Evolutionary conservation across 2,797 vertebrate species (phyloP).

Genomic region (Spinus olivaceus): DNA sequence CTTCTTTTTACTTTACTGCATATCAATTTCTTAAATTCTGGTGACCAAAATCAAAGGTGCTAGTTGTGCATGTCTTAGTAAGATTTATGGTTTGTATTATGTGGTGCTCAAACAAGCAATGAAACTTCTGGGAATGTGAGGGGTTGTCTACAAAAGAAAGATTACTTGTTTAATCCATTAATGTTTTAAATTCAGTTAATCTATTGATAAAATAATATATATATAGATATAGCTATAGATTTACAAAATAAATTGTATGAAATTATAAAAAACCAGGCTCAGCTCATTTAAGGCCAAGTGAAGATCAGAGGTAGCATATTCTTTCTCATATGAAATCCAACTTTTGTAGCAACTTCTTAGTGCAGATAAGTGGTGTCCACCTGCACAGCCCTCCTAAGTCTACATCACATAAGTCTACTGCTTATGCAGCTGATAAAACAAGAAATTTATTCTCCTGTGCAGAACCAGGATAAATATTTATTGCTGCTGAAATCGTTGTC

Average conservation of each 20-base stretch:
- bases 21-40: not conserved
- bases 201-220: not conserved
- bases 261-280: not conserved
- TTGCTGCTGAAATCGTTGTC: not conserved
- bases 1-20: not conserved
- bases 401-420: rapidly evolving
- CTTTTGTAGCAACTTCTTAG: not conserved
- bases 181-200: not conserved
- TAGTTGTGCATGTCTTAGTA: not conserved
- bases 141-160: not conserved
- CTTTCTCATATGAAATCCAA: not conserved
- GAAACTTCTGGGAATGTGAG: not conserved
- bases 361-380: not conserved
- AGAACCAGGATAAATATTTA: not conserved
- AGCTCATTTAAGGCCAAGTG: not conserved
- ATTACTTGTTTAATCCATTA: not conserved
- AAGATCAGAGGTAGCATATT: not conserved
- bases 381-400: not conserved
- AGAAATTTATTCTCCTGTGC: not conserved
- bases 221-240: not conserved
- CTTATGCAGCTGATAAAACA: not conserved
- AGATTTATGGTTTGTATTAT: not conserved
- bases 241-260: not conserved
- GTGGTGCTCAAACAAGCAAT: not conserved
- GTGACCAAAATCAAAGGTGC: not conserved